Base-by-base conservation (phyloP, 92 coral and sea anemone genomes). In the Epizoanthus fatuus region DNA sequence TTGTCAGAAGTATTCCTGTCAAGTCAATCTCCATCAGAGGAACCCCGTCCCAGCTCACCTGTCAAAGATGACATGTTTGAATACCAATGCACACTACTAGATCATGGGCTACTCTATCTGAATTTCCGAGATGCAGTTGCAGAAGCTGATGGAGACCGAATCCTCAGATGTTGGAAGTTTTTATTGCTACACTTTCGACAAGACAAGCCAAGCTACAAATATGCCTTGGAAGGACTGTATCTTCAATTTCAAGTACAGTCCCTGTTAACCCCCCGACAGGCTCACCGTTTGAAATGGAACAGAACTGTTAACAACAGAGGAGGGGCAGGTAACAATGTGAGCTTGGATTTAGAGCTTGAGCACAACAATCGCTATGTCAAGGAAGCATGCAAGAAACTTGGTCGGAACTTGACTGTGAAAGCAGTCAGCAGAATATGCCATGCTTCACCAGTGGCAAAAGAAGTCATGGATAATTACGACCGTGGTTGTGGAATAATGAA, bases 311-410 rank as follows among this genome's bases (percentile, higher is more conserved):
- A 88, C 49, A 81, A 51, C 40, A 7, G 63, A 32, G 65, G 49
- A 14, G 87, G 87, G 2, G 63, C 19, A 29, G 92, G 92, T 17
- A 59, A 75, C 7, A 89, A 89, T 20, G 74, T 89, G 3, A 69
- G 80, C 1, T 39, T 89, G 7, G 89, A 89, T 52, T 75, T 89
- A 11, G 92, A 86, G 4, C 72, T 84, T 54, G 92, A 89, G 40
- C 88, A 84, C 63, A 60, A 84, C 54, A 89, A 83, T 13, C 75
- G 67, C 38, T 84, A 84, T 42, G 74, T 84, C 0, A 89, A 89
- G 60, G 74, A 54, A 39, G 81, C 83, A 1, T 74, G 72, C 19
- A 84, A 86, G 75, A 84, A 89, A 49, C 86, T 89, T 53, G 86
- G 92, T 7, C 39, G 71, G 22, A 88, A 87, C 44, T 13, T 87